Percentiles rank a stretch among this genome's conserved stretches.
phyloP scores from a whole-genome alignment of 2,888 invertebrate genomes.

The Julus scandinavius region DNA sequence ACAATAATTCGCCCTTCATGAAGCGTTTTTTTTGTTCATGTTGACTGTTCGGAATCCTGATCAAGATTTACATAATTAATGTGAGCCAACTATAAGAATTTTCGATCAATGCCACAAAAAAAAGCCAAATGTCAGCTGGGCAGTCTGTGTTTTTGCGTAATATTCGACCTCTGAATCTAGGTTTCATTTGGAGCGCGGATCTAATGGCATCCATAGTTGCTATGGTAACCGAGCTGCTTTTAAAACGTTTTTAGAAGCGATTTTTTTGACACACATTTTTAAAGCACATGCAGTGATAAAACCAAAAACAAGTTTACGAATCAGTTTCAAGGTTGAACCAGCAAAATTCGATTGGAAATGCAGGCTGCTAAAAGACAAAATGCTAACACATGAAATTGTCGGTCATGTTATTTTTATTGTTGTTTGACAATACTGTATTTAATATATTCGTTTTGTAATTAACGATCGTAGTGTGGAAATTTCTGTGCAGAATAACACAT shows the following conservation, averaged over 20 bases:
- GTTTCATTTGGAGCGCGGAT: neutral
- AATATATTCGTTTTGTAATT: too few species aligned
- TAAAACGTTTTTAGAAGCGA: neutral
- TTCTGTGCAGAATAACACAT: too few species aligned
- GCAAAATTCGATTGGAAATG: neutral
- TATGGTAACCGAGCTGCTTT: neutral
- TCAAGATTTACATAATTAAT: neutral
- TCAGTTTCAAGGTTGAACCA: neutral
- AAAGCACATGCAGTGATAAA: neutral
- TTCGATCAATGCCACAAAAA: neutral
- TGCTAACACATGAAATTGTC: neutral
- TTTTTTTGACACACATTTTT: conserved; percentile 3
- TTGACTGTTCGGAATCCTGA: neutral
- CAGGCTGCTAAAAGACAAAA: neutral
- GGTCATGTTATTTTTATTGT: neutral
- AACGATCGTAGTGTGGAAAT: too few species aligned
- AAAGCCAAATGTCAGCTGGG: neutral
- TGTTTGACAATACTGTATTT: too few species aligned
- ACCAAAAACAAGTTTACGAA: neutral
- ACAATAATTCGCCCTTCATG: neutral
- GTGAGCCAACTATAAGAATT: neutral
- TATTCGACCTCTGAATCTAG: neutral
- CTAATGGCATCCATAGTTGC: conserved; percentile 30
- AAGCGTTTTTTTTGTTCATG: neutral
- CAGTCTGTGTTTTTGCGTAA: neutral